Base-by-base conservation (phyloP, 1,140 invertebrate species). In the Rhyacophila brunnea region DNA sequence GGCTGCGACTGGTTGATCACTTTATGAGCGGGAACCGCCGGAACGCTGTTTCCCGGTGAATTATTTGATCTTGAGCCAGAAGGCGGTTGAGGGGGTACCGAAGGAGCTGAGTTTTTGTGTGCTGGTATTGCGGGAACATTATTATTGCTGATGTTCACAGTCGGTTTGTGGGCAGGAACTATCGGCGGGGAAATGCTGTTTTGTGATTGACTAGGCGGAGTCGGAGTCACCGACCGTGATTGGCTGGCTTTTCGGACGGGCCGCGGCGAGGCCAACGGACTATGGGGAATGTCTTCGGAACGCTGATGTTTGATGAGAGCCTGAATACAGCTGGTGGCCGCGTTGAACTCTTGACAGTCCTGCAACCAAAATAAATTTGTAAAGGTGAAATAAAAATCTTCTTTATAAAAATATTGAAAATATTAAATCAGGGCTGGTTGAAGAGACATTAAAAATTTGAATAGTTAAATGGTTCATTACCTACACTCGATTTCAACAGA, bases 341-440 rank as follows among this genome's bases (percentile, higher is more conserved):
- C 80, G 68, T 83, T 83, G 71, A 83, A 83, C 64, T 83, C 81
- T 14, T 77, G 74, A 70, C 75, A 81, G 49, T 83, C 81, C 81
- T 83, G 68, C n/a, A 65, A 64, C 45, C 15, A 28, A 17, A 7
- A 57, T 38, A 57, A 17, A 15, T 17, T 45, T n/a, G 11, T 14
- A 19, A 17, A 11, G 43, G 17, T 17, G n/a, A n/a, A n/a, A n/a
- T n/a, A n/a, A n/a, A n/a, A n/a, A n/a, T n/a, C n/a, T n/a, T n/a
- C n/a, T n/a, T n/a, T n/a, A n/a, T n/a, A n/a, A n/a, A n/a, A n/a
- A n/a, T n/a, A n/a, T n/a, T n/a, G n/a, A n/a, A n/a, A n/a, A n/a
- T n/a, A n/a, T n/a, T n/a, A n/a, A n/a, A n/a, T n/a, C n/a, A n/a
- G n/a, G n/a, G n/a, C n/a, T n/a, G n/a, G n/a, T n/a, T n/a, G n/a